A percentile compares a stretch with the other conserved stretches of the same genome.
Conservation (phyloP, 2,113 vertebrate genomes). For the Cromileptes altivelis region DNA sequence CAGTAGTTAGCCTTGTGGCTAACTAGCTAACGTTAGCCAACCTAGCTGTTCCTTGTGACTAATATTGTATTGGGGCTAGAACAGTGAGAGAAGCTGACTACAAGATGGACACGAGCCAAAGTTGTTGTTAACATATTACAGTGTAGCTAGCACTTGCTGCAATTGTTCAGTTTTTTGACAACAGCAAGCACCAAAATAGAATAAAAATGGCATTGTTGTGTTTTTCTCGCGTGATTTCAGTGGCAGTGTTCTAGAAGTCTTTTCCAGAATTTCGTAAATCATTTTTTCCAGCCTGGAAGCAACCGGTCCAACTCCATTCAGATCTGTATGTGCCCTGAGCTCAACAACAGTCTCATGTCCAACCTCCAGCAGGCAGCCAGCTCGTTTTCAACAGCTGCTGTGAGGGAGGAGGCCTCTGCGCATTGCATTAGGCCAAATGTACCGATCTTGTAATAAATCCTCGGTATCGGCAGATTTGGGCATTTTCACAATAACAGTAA, state of each 20-base stretch:
- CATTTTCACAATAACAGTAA: conserved; percentile 48
- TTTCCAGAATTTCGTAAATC: conserved; percentile 48
- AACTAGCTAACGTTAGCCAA: conserved; percentile 55
- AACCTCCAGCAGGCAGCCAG: conserved; percentile 45
- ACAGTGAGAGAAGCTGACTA: conserved; percentile 30
- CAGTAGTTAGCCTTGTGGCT: conserved; percentile 64
- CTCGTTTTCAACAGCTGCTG: conserved; percentile 54
- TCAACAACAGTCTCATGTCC: conserved; percentile 58
- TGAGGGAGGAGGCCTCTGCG: conserved; percentile 72
- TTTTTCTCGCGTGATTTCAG: conserved; percentile 61
- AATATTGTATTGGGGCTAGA: conserved; percentile 25
- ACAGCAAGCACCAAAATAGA: conserved; percentile 10
- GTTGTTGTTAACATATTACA: conserved; percentile 52
- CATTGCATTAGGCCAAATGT: conserved; percentile 60
- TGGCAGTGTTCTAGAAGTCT: conserved; percentile 32
- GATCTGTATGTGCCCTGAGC: conserved; percentile 35
- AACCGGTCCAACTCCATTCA: conserved; percentile 48
- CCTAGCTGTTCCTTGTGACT: conserved; percentile 47
- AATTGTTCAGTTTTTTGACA: conserved; percentile 26
- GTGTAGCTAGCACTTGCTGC: background rate
- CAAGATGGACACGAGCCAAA: conserved; percentile 59
- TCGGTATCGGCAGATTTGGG: conserved; percentile 15
- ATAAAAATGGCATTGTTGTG: conserved; percentile 43
- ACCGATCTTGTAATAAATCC: conserved; percentile 50
- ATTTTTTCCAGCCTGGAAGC: conserved; percentile 34